phyloP scores from a whole-genome alignment of 2,888 invertebrate species.

The Epinotia nisella region DNA sequence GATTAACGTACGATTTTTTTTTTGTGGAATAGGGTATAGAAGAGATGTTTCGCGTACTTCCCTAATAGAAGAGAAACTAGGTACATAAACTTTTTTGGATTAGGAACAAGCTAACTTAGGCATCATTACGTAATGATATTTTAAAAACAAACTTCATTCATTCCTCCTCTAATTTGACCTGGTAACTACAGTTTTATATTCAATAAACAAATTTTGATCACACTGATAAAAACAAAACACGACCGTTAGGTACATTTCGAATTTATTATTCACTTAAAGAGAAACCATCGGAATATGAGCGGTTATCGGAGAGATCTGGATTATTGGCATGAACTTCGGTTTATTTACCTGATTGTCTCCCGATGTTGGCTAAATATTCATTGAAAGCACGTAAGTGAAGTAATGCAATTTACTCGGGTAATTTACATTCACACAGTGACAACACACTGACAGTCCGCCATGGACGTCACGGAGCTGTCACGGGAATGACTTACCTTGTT shows the following conservation, averaged over 20 bases:
- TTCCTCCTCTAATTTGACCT: not conserved
- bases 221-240: constrained; percentile 25
- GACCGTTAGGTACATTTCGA: not conserved
- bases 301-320: constrained; percentile 38
- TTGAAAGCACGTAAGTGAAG: too few species aligned
- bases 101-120: not conserved
- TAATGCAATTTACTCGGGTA: too few species aligned
- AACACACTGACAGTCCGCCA: too few species aligned
- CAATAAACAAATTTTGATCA: constrained; percentile 10
- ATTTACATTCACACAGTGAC: too few species aligned
- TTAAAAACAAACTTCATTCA: not conserved
- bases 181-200: not conserved
- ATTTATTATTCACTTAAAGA: constrained; percentile 26
- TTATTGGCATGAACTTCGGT: constrained; percentile 31
- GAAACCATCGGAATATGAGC: constrained; percentile 40
- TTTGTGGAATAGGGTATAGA: too few species aligned
- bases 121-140: not conserved
- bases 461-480: too few species aligned
- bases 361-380: too few species aligned
- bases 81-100: not conserved
- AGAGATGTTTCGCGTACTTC: too few species aligned
- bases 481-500: too few species aligned
- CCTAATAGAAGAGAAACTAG: not conserved
- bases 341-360: constrained; percentile 10
- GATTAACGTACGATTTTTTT: too few species aligned